phyloP scores from a whole-genome alignment of 2,888 invertebrate species.

The Temnothorax ravouxi region DNA sequence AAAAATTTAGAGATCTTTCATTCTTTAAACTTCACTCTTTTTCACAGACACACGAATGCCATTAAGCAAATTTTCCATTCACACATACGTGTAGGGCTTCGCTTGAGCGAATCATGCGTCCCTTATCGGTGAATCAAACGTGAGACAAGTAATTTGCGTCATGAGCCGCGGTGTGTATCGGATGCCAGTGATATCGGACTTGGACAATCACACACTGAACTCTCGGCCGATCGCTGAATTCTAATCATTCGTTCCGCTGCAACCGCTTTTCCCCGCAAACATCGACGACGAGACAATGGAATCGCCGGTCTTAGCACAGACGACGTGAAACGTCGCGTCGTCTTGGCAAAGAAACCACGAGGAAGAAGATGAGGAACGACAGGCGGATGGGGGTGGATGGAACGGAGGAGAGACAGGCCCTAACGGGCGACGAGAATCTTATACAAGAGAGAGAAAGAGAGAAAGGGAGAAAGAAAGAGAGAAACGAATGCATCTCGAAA shows the following conservation, averaged over 20 bases:
- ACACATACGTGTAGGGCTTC: background rate
- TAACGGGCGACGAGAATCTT: conserved; percentile 38
- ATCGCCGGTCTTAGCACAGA: conserved; percentile 54
- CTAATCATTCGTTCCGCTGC: conserved; percentile 58
- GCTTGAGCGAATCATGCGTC: conserved; percentile 19
- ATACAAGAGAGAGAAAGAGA: conserved; percentile 15
- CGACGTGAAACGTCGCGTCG: conserved; percentile 29
- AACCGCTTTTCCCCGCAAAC: conserved; percentile 26
- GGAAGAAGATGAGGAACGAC: conserved; percentile 31
- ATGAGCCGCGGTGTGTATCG: conserved; percentile 52
- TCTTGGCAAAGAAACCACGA: conserved; percentile 57
- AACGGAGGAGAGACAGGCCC: conserved; percentile 32
- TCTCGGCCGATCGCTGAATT: conserved; percentile 56
- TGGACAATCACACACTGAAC: conserved; percentile 52
- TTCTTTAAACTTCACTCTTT: background rate
- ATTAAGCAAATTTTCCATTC: conserved; percentile 13
- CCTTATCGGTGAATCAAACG: conserved; percentile 30
- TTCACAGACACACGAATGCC: background rate
- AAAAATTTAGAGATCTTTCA: background rate
- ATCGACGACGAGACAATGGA: conserved; percentile 53
- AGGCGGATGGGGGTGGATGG: conserved; percentile 33
- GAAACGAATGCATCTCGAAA: conserved; percentile 55
- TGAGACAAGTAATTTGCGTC: conserved; percentile 62
- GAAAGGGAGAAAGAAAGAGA: conserved; percentile 30
- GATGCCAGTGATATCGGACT: conserved; percentile 38